These are phyloP conservation scores for Ylistrum balloti DNA, from an alignment of 1,140 invertebrate genomes.

Conservation along the genomic window DNA sequence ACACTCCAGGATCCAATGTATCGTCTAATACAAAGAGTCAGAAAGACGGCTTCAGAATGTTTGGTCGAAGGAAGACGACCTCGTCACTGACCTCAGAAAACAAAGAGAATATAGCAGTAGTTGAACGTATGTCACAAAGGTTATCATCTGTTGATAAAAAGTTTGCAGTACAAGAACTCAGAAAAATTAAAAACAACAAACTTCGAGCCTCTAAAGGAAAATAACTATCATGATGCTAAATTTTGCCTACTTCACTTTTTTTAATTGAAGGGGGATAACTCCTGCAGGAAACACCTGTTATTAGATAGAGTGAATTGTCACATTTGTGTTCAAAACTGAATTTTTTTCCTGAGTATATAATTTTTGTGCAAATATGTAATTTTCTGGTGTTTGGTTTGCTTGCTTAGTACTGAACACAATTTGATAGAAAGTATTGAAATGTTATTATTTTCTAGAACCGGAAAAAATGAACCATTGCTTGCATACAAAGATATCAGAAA, in stretches of 20 bases:
- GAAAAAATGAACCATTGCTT: neutral
- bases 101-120: constrained; percentile 51
- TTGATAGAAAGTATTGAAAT: neutral
- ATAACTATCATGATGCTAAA: neutral
- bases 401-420: neutral
- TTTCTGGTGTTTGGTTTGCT: neutral
- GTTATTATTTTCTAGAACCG: neutral
- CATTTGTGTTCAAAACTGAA: neutral
- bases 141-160: constrained; percentile 1
- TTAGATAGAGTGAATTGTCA: neutral
- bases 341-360: neutral
- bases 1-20: neutral
- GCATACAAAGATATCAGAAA: neutral
- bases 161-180: constrained; percentile 6
- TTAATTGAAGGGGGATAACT: neutral
- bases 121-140: constrained; percentile 6
- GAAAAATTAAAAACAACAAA: constrained; percentile 45
- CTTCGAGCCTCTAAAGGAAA: constrained; percentile 44
- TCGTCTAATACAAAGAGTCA: constrained; percentile 24
- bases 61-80: constrained; percentile 42
- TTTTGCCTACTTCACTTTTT: no score
- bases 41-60: constrained; percentile 42
- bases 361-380: neutral
- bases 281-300: neutral
- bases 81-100: constrained; percentile 50